Base-by-base conservation (phyloP, 2,888 invertebrate genomes). In the Lithosia quadra region DNA sequence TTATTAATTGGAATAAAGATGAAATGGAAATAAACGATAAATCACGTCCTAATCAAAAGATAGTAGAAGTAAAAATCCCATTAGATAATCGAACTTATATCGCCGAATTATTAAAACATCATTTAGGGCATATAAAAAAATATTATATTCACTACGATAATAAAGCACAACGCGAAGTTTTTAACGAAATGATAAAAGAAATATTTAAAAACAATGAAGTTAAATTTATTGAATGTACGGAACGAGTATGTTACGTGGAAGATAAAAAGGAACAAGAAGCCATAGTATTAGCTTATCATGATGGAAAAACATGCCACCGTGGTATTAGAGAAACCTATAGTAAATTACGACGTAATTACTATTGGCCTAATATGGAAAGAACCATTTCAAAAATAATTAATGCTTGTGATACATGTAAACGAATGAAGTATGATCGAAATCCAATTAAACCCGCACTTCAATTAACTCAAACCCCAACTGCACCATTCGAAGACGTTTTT, bases 391-490 rank as follows among this genome's bases (percentile, higher is more conserved):
- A 1, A 3, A 18, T 70, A 10, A 80, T 83, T 49, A 82, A 82
- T 63, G 10, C 70, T 0, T 84, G 83, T 39, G 77, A 82, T 24
- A 1, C n/a, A 3, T 84, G 81, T 61, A 72, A 72, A 68, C 63
- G 33, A 67, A 80, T 63, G 63, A 67, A 67, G 34, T 67, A 67
- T 22, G 63, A 67, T 53, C 49, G 67, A 8, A 22, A 63, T 33
- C 82, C 83, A 0, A 34, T 83, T 3, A 82, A 82, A 68, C 80
- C 82, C 0, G 3, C 55, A 18, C 21, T 81, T 22, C 73, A 81
- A 43, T 60, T 83, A 24, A 79, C 82, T 0, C 81, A 83, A 63
- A 80, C 81, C 1, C 77, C 75, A 22, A 56, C 21, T 8, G 73
- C 7, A 18, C 62, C 62, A 0, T 63, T 63, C n/a, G 28, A 63